Base-by-base conservation (phyloP, 2,113 vertebrate genomes). In the Myxocyprinus asiaticus region DNA sequence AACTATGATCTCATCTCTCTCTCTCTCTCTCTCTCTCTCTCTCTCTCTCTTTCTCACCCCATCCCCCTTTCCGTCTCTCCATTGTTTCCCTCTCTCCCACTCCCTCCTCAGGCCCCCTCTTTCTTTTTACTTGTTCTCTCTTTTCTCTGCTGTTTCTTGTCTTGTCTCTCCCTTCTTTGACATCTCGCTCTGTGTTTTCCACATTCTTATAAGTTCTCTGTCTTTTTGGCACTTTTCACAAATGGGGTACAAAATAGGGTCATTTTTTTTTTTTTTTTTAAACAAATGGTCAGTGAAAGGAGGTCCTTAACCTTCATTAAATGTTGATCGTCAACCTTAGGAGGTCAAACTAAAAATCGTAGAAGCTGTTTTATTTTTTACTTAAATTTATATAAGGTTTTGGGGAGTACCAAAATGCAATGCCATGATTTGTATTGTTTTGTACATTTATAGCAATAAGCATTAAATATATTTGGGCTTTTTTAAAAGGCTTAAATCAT, bases 1-100 rank as follows among this genome's bases (percentile, higher is more conserved):
- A 93, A 91, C 92, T 89, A 94, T 94, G 93, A 94, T 92, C 93
- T 94, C 92, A 94, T 93, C 88, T 79, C 86, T 85, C 85, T 33
- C 22, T 33, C 22, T 33, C 22, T 33, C 22, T 33, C 22, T 33
- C 22, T 85, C 65, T 75, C 64, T 79, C 76, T 82, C 82, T 70
- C 79, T 84, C 72, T 72, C 71, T 45, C 56, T 71, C 61, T 59
- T 47, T 53, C 70, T 79, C 59, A 69, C 77, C 58, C 62, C 76
- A 68, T 86, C 22, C 22, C 22, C 22, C 22, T 33, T 33, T 33
- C 22, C 22, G 22, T 33, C 22, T 33, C 22, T 33, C 22, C 22
- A 33, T 33, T 33, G 22, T 81, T 80, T 82, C 85, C 82, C 84
- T 82, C 82, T 81, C 4, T 68, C 53, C 88, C 89, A 90, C 88